Evolutionary conservation across 1,140 invertebrate species (phyloP), one percentile per base, ranked within the genome.

Genomic region (Teleopsis dalmanni): DNA sequence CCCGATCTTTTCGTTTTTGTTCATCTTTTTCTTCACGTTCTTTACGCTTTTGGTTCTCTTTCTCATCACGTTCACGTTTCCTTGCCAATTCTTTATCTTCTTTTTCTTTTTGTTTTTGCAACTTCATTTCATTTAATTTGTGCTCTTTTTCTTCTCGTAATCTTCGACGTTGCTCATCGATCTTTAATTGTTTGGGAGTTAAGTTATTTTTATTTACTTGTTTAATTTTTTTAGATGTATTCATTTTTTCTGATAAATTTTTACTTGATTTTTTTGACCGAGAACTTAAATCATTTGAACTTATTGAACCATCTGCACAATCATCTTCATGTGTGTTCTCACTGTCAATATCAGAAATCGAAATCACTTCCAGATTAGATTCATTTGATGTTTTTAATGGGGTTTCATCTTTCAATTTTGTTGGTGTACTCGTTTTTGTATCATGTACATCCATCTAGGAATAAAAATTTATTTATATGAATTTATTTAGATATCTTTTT

Each of bases 21-120:
- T 77, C 74, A 48, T 75, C 73, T 56, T 75, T 76, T 46, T 75
- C 70, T 22, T 70, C 67, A 7, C 62, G 57, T 56, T 80, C 75
- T 57, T 78, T 78, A 38, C 62, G 71, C 5, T 60, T 68, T 53
- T 72, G 69, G 46, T 77, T 74, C 47, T 75, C 73, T 56, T 75
- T 76, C 43, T 75, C 70, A 19, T 70, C 67, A 9, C 62, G 60
- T 31, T 74, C 71, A n/a, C 59, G 56, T 45, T 71, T 63, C 49
- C 59, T 70, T 48, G 64, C 59, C 46, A 69, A 56, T 46, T 69
- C 71, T 27, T 62, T 64, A 48, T 73, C 69, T 54, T 75, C 73
- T 47, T 64, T 70, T 36, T 69, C 62, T 41, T 50, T 51, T 54
- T 65, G 69, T 21, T 46, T 51, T 48, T 53, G 46, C 8, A 35